Percentiles rank a stretch among this genome's conserved stretches.
phyloP scores from a whole-genome alignment of 2,113 vertebrate genomes.

The Semicossyphus pulcher region DNA sequence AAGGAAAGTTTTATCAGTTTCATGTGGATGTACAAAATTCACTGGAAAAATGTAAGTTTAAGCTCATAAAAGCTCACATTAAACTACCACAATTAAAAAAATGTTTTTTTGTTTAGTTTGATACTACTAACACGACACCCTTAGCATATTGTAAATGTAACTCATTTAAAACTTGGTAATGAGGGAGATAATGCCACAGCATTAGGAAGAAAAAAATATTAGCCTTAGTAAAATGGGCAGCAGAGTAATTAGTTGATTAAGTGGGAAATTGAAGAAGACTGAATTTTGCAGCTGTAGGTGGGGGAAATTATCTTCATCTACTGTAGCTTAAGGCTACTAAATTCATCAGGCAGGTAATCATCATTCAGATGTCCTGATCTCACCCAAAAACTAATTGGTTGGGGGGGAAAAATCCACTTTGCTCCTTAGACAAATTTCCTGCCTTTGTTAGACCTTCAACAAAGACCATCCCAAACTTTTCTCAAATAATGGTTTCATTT shows the following conservation, averaged over 20 bases:
- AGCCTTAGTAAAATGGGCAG: background rate
- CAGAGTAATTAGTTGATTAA: slow-evolving; percentile 2
- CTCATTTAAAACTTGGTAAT: background rate
- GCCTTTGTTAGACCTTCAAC: background rate
- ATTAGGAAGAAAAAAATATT: too few species aligned
- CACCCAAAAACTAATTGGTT: background rate
- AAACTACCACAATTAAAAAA: too few species aligned
- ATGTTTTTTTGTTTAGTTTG: too few species aligned
- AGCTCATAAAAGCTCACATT: background rate
- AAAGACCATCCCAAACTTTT: slow-evolving; percentile 11
- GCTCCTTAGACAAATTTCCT: slow-evolving; percentile 44
- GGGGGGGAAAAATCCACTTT: background rate
- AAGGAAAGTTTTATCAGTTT: slow-evolving; percentile 1
- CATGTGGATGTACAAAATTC: background rate
- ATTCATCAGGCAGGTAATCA: slow-evolving; percentile 3
- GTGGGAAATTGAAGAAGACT: background rate
- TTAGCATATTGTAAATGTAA: background rate
- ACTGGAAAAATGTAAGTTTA: background rate
- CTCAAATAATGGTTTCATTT: slow-evolving; percentile 54
- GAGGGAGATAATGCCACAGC: background rate
- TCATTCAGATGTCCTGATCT: background rate
- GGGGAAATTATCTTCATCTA: background rate
- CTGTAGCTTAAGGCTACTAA: background rate
- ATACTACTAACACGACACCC: too few species aligned
- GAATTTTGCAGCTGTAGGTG: background rate